Evolutionary conservation across 2,888 invertebrate species (phyloP), one percentile per base, ranked within the genome.

Genomic region (Dichetophora obliterata): DNA sequence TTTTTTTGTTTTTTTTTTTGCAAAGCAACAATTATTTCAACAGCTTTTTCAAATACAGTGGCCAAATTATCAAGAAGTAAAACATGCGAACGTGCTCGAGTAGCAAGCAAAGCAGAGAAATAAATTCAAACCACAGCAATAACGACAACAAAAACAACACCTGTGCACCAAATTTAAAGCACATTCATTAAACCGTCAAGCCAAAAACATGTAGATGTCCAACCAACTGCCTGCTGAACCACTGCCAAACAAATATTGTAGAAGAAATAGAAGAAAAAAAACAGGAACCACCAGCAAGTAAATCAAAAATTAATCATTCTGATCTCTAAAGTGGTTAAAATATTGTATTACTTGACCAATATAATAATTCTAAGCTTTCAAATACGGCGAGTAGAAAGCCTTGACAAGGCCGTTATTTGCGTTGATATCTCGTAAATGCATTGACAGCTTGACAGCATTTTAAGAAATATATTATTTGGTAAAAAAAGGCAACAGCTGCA

Each of bases 341-440:
- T 59, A 71, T 34, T 73, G 72, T 73, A 61, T 27, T 73, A 24
- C 70, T 27, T 34, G 27, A 27, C 52, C 52, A 34, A 70, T 57
- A 70, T 31, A 70, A 70, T 70, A 54, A 70, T 70, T 52, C 61
- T 61, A 27, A 24, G 48, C 43, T 48, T 48, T 73, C 63, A 31
- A 31, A 31, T 11, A 19, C 27, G 48, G 72, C 72, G 22, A 54
- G 43, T 16, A 57, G 54, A 37, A 73, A 69, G 73, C 78, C 78
- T 78, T 75, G 78, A 70, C 78, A 78, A 78, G 78, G 78, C 78
- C 78, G 78, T 75, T 73, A 66, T 69, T 68, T 66, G 16, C 24
- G 19, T 61, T 59, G 59, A 66, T 54, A 74, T 66, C 74, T 65
- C 54, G 68, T 34, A 71, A 71, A 69, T 52, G 71, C 63, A 76